Percentiles rank a stretch among this genome's conserved stretches.
Conservation (phyloP, 2,888 invertebrate species). For the Perdita meconis region DNA sequence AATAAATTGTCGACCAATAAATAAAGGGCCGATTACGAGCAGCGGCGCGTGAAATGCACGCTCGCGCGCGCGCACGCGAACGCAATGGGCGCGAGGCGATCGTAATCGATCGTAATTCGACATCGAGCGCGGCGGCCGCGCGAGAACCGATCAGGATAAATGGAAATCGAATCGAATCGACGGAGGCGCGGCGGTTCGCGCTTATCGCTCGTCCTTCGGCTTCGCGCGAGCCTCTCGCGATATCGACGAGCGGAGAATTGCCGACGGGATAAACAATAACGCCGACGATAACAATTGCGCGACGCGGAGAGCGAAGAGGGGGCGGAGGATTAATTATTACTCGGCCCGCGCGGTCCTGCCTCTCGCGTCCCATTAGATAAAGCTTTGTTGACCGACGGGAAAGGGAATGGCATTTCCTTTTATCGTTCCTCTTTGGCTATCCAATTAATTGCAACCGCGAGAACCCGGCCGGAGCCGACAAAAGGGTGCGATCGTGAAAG, state of each 20-base stretch:
- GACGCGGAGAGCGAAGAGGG: conserved; percentile 13
- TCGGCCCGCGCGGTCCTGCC: neutral
- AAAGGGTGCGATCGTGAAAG: conserved; percentile 61
- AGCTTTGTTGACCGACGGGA: conserved; percentile 52
- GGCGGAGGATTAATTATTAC: conserved; percentile 53
- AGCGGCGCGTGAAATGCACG: conserved; percentile 52
- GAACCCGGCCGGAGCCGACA: conserved; percentile 48
- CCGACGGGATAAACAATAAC: conserved; percentile 11
- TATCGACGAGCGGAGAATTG: neutral
- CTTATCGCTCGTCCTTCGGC: neutral
- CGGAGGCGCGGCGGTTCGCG: conserved; percentile 2
- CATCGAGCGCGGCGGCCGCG: conserved; percentile 37
- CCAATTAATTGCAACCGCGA: conserved; percentile 60
- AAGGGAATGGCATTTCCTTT: conserved; percentile 69
- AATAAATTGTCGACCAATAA: conserved; percentile 65
- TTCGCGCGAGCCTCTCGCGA: neutral
- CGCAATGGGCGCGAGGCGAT: too few species aligned
- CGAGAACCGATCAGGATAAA: conserved; percentile 37
- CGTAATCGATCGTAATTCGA: conserved; percentile 65
- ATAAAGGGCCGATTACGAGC: conserved; percentile 64
- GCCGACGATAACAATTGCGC: conserved; percentile 42
- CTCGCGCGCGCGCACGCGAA: too few species aligned
- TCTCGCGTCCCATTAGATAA: conserved; percentile 53
- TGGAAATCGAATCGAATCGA: conserved; percentile 52
- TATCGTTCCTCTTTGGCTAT: conserved; percentile 58